phyloP scores from a whole-genome alignment of 2,888 invertebrate genomes.

The Pocota personata region DNA sequence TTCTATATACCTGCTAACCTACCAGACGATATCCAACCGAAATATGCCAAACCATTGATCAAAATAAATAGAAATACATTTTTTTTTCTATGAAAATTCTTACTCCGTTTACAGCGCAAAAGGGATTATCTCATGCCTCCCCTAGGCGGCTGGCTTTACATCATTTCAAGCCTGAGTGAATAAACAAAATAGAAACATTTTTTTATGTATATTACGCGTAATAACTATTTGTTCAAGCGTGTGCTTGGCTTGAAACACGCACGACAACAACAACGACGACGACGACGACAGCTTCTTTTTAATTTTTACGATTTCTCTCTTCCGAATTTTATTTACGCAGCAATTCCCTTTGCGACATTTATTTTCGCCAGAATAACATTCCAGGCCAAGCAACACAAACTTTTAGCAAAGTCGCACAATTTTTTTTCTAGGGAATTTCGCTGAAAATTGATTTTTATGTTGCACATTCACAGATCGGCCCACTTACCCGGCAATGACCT shows the following conservation, averaged over 20 bases:
- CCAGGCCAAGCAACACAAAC: too few relatives aligned
- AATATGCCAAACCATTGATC: constrained; percentile 44
- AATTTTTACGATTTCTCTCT: constrained; percentile 47
- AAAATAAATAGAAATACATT: constrained; percentile 36
- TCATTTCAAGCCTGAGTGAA: constrained; percentile 68
- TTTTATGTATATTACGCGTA: constrained; percentile 61
- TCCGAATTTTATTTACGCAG: constrained; percentile 45
- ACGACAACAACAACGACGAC: neutral
- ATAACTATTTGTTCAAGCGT: constrained; percentile 68
- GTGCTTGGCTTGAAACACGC: constrained; percentile 35
- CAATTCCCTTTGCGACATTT: constrained; percentile 58
- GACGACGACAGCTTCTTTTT: constrained; percentile 36
- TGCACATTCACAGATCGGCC: constrained; percentile 9
- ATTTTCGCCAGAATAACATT: constrained; percentile 14
- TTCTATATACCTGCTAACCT: neutral
- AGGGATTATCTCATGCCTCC: constrained; percentile 44
- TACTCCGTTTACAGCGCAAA: constrained; percentile 57
- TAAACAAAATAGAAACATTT: constrained; percentile 65
- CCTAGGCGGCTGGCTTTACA: constrained; percentile 32
- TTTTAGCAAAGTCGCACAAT: neutral
- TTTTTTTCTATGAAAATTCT: constrained; percentile 22
- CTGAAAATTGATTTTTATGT: constrained; percentile 42
- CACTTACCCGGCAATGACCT: constrained; percentile 32
- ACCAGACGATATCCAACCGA: neutral
- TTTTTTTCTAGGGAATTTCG: neutral